These are phyloP conservation scores for Lathamus discolor DNA, from an alignment of 2,113 vertebrate genomes.

Conservation along the genomic window DNA sequence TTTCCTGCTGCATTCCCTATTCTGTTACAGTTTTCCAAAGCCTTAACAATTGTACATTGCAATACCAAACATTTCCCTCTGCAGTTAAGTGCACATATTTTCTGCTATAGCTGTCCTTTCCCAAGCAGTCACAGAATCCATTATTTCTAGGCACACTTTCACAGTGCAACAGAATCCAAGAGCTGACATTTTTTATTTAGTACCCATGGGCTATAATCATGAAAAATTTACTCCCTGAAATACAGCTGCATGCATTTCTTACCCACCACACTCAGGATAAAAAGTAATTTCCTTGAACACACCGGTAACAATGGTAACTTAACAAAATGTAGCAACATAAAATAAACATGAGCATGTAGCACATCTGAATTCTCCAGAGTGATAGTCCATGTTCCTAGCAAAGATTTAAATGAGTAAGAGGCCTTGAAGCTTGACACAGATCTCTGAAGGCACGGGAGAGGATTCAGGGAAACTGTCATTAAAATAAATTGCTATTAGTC, in stretches of 20 bases:
- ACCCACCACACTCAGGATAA: slow-evolving; percentile 38
- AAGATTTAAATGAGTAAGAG: not conserved
- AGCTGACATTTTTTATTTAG: slow-evolving; percentile 71
- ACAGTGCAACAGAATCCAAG: slow-evolving; percentile 42
- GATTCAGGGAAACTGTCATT: not conserved
- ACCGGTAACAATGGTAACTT: slow-evolving; percentile 34
- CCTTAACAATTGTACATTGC: not conserved
- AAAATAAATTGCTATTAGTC: not conserved
- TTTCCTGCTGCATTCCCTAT: not conserved
- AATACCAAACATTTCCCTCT: not conserved
- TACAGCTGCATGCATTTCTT: slow-evolving; percentile 45
- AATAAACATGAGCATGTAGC: slow-evolving; percentile 31
- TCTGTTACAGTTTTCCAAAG: not conserved
- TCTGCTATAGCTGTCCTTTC: slow-evolving; percentile 8
- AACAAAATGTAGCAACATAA: not conserved
- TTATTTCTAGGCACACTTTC: slow-evolving; percentile 39
- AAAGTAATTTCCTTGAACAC: slow-evolving; percentile 45
- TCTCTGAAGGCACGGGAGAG: not conserved
- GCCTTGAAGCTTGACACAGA: not conserved
- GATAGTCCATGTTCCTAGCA: not conserved
- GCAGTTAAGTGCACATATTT: not conserved
- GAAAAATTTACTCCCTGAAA: slow-evolving; percentile 69
- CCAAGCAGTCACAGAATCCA: slow-evolving; percentile 20
- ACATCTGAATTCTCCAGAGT: not conserved
- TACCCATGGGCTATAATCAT: slow-evolving; percentile 49